phyloP scores from a whole-genome alignment of 2,797 vertebrate species.

The Holocentrus rufus region DNA sequence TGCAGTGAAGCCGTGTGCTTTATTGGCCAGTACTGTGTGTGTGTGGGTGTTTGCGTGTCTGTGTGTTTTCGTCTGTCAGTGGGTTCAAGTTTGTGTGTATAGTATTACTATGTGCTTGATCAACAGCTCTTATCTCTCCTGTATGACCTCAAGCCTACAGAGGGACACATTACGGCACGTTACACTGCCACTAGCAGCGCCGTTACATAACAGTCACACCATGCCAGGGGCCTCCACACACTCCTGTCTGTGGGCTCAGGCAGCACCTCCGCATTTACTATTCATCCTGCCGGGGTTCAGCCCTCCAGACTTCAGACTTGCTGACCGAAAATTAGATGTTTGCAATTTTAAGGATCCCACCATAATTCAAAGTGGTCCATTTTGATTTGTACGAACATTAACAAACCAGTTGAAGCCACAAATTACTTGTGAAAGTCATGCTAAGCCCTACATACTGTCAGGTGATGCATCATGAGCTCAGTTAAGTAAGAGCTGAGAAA shows the following conservation, averaged over 20 bases:
- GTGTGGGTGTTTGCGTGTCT: constrained; percentile 2
- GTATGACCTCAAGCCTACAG: constrained; percentile 36
- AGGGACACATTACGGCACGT: constrained; percentile 37
- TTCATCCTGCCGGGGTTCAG: no score
- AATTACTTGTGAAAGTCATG: no score
- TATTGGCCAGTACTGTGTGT: not conserved
- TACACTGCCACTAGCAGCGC: constrained; percentile 27
- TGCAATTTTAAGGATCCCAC: not conserved
- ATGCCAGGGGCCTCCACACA: not conserved
- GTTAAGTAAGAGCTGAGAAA: no score
- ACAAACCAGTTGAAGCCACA: not conserved
- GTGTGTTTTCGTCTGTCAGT: not conserved
- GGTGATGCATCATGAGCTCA: no score
- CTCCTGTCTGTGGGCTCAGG: not conserved
- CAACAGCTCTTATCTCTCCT: constrained; percentile 22
- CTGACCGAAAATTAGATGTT: not conserved
- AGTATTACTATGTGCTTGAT: constrained; percentile 20
- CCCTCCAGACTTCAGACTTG: no score
- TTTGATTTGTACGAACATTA: not conserved
- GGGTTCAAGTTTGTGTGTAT: constrained; percentile 18
- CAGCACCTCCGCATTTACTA: constrained; percentile 21
- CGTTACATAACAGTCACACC: constrained; percentile 51
- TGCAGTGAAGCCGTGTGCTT: not conserved
- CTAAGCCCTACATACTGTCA: no score
- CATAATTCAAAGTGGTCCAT: not conserved